These are phyloP conservation scores for Plebejus anna DNA, from an alignment of 2,888 invertebrate genomes.

Conservation along the genomic window DNA sequence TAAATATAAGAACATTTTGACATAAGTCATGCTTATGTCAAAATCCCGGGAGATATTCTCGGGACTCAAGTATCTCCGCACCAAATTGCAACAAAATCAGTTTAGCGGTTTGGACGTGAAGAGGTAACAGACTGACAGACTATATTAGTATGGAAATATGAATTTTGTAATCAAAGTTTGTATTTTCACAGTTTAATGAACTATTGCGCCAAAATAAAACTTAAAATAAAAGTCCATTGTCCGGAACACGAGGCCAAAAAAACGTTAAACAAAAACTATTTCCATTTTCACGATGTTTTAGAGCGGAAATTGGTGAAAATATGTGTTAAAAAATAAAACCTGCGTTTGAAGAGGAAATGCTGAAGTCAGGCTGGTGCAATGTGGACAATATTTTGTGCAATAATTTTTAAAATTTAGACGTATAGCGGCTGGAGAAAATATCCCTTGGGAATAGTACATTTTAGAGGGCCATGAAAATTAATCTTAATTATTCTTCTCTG, in stretches of 20 bases:
- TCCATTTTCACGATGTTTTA: constrained; percentile 17
- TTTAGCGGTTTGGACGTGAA: no score
- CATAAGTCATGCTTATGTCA: no score
- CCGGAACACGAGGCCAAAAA: not conserved
- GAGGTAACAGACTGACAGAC: no score
- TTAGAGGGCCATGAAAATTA: no score
- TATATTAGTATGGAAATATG: no score
- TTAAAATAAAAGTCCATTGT: constrained; percentile 10
- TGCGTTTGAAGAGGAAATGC: not conserved
- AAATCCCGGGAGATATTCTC: no score
- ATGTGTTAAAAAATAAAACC: constrained; percentile 4
- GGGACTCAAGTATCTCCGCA: no score
- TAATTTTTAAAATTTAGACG: not conserved
- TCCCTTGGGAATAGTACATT: not conserved
- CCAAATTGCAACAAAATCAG: no score
- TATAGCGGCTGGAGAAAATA: not conserved
- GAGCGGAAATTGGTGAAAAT: constrained; percentile 7
- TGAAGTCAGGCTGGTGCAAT: not conserved
- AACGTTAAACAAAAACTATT: constrained; percentile 15
- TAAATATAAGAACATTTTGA: no score
- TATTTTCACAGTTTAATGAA: not conserved
- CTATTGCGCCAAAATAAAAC: not conserved
- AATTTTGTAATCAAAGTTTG: not conserved
- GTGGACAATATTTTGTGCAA: not conserved
- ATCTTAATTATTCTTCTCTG: no score